Base-by-base conservation (phyloP, 2,113 vertebrate genomes). In the Oenanthe melanoleuca region DNA sequence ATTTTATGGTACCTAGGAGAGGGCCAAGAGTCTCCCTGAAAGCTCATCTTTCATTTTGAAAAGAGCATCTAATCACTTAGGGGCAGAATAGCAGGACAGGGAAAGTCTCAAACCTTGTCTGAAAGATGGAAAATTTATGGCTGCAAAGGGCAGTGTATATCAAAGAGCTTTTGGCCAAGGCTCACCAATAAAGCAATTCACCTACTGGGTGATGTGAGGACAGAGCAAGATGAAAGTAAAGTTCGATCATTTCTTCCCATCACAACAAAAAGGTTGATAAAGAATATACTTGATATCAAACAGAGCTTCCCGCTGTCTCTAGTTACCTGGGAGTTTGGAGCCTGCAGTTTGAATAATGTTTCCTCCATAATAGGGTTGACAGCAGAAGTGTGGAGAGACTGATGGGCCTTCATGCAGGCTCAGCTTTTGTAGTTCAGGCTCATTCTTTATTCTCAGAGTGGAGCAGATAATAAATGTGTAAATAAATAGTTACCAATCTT, bases 301-400 rank as follows among this genome's bases (percentile, higher is more conserved):
- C 98, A 97, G 98, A 97, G 98, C 96, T 97, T 97, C 98, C 97
- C 93, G 97, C 98, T 98, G 98, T 97, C 97, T 95, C 95, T 95
- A 98, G 99, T 99, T 99, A 99, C 99, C 99, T 99, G 98, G 99
- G 99, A 99, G 98, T 98, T 98, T 97, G 97, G 97, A 97, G 96
- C 98, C 98, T 97, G 97, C 94, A 96, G 98, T 97, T 97, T 98
- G 97, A 99, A 98, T 98, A 98, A 99, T 99, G 99, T 96, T 96
- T 96, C 88, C 75, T 94, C 96, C 96, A 99, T 99, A 99, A 99
- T 98, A 97, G 97, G 93, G 78, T 92, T 98, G 99, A 99, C 99
- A 99, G 99, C 99, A 99, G 98, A 99, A 99, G 99, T 99, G 99
- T 99, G 99, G 99, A 99, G 99, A 99, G 99, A 99, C 97, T 98